Evolutionary conservation across 2,888 invertebrate species (phyloP).

Genomic region (Diarsia rubi): DNA sequence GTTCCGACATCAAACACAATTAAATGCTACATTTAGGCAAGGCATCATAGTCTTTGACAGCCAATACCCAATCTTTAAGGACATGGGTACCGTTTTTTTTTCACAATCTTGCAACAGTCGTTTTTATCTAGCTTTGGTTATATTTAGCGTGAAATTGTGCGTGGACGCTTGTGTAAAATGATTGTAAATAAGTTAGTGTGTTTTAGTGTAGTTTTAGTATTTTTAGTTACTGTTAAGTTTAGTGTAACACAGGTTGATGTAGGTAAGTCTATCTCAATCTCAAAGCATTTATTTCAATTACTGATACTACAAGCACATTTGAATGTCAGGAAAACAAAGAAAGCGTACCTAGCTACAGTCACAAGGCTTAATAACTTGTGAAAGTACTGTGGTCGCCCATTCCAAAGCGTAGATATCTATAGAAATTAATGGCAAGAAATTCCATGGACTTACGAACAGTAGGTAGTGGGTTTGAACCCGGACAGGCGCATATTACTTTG

Average conservation of each 20-base stretch:
- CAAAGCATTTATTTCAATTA: too few species aligned
- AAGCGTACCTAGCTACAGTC: too few species aligned
- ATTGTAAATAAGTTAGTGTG: conserved; percentile 33
- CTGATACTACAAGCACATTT: too few species aligned
- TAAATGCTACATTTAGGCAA: conserved; percentile 12
- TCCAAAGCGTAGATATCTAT: too few species aligned
- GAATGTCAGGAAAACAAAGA: too few species aligned
- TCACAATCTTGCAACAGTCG: conserved; percentile 27
- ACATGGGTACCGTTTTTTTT: conserved; percentile 15
- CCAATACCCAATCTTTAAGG: conserved; percentile 32
- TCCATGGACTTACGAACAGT: too few species aligned
- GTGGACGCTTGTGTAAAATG: conserved; percentile 45
- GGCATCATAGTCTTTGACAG: conserved; percentile 37
- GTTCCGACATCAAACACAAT: too few species aligned
- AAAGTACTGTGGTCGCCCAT: too few species aligned
- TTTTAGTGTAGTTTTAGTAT: conserved; percentile 49
- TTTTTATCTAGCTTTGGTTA: conserved; percentile 38
- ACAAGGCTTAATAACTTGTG: too few species aligned
- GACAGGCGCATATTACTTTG: too few species aligned
- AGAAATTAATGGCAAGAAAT: too few species aligned
- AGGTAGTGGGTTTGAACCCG: too few species aligned
- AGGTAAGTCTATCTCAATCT: conserved; percentile 19
- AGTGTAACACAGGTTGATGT: conserved; percentile 53
- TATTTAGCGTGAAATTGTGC: conserved; percentile 23
- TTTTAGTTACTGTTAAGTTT: conserved; percentile 43